Evolutionary conservation across 2,888 invertebrate genomes (phyloP), one percentile per base, ranked within the genome.

Genomic region (Hololepta plana): DNA sequence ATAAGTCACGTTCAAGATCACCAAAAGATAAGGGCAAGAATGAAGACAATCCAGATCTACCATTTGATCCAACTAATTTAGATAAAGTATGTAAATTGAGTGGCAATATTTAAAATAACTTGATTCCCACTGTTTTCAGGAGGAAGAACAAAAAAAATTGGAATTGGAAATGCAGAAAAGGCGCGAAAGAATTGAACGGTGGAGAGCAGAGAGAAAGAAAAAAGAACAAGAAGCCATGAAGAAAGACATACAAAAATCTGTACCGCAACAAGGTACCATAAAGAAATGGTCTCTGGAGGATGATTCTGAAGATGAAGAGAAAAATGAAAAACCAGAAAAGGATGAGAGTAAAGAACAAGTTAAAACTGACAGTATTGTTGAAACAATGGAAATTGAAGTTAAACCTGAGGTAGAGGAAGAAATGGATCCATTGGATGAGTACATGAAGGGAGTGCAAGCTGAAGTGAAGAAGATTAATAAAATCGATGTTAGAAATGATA

Each of bases 261-360:
- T 60, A 34, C 60, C 66, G 0, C 51, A 60, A 12, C n/a, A 27
- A 10, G 53, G 60, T 2, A 36, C 67, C 2, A 53, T 60, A 24
- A 91, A 90, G 54, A 85, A 87, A 46, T 95, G 95, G 88, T 90
- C 88, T 29, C 58, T 95, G 28, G 90, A 95, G 51, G 91, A 95
- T 52, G 95, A 96, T 46, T 91, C 88, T 35, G 87, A 85, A 35
- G 93, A 93, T 49, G 85, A 87, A 54, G 81, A 53, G 22, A 73
- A 62, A 65, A 34, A 22, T 20, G 42, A 41, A 10, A 37, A 38
- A 26, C 7, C 22, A 7, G 47, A 48, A 15, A 44, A 44, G 26
- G 42, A 44, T 26, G 41, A 44, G 26, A 27, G 4, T 12, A 38
- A 37, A 28, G 33, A 43, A 22, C 32, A 16, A 5, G 34, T 32